Evolutionary conservation across 1,140 invertebrate genomes (phyloP), one percentile per base, ranked within the genome.

Genomic region (Eumeta japonica): DNA sequence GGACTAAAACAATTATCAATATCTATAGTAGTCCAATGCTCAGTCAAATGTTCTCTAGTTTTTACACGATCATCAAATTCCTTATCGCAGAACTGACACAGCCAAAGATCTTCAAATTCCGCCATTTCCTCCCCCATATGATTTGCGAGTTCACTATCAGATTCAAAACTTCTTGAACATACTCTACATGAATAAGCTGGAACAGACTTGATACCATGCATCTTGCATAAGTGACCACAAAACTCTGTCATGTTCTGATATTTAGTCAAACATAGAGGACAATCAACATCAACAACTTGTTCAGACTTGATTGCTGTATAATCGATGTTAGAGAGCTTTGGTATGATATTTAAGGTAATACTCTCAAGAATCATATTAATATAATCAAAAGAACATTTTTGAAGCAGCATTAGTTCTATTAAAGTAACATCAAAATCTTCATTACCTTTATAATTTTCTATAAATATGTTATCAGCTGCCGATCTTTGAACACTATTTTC

Each of bases 61-160:
- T 33, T 29, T 37, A 62, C 62, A 37, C 73, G 50, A 20, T 64
- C 58, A 36, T 61, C 51, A 58, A 73, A 76, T 39, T 75, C 74
- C 40, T 60, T 65, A 19, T 76, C 71, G 58, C 74, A 76, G 48
- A 75, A 73, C 45, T 76, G 74, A 54, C 74, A 76, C 4, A 76
- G 42, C 63, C 68, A 76, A 3, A 76, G 39, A 35, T 76, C 64
- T 15, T 70, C 61, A 51, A 75, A 76, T 3, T 72, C 55, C 1
- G 46, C 48, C 27, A 66, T 39, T 37, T 76, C 70, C 14, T 62
- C 46, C 5, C 32, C 18, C 18, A 47, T 46, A 51, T 76, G 74
- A 35, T 18, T 54, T 12, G 58, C 52, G 10, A 74, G 41, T 28
- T 74, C 74, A 37, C 27, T 39, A 16, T 55, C 40, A 16, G 41